phyloP scores from a whole-genome alignment of 2,797 vertebrate genomes.

The Falco peregrinus region DNA sequence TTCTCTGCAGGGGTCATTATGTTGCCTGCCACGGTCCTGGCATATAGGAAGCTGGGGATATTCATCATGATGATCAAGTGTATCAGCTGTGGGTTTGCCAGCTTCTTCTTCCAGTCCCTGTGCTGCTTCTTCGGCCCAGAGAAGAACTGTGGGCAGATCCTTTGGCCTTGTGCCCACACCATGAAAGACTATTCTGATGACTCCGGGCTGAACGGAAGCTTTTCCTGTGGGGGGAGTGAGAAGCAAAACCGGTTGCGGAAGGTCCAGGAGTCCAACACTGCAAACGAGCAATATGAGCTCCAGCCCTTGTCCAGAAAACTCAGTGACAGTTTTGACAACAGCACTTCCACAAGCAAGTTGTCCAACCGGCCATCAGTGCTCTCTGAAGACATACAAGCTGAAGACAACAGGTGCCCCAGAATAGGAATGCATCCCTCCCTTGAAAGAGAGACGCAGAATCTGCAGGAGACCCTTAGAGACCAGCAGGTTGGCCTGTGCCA shows the following conservation, averaged over 20 bases:
- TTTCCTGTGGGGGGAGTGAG: constrained; percentile 75
- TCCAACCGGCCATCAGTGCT: constrained; percentile 94
- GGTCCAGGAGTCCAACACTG: constrained; percentile 69
- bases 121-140: constrained; percentile 97
- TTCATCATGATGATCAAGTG: constrained; percentile 96
- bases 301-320: constrained; percentile 92
- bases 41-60: constrained; percentile 94
- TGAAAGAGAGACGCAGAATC: constrained; percentile 56
- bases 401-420: constrained; percentile 78
- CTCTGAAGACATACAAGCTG: constrained; percentile 91
- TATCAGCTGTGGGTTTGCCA: constrained; percentile 94
- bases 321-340: constrained; percentile 98
- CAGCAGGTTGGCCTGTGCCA: constrained; percentile 74
- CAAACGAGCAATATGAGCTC: constrained; percentile 93
- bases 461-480: constrained; percentile 61
- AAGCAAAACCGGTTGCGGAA: constrained; percentile 72
- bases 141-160: constrained; percentile 90
- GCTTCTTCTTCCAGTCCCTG: constrained; percentile 97
- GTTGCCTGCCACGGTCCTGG: constrained; percentile 90
- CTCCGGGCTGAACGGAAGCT: constrained; percentile 81
- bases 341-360: constrained; percentile 97
- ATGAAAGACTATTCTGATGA: constrained; percentile 78
- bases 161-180: constrained; percentile 84
- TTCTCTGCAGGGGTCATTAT: constrained; percentile 93
- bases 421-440: constrained; percentile 45